phyloP scores from a whole-genome alignment of 2,888 invertebrate species.

The Deladenus siricidicola region DNA sequence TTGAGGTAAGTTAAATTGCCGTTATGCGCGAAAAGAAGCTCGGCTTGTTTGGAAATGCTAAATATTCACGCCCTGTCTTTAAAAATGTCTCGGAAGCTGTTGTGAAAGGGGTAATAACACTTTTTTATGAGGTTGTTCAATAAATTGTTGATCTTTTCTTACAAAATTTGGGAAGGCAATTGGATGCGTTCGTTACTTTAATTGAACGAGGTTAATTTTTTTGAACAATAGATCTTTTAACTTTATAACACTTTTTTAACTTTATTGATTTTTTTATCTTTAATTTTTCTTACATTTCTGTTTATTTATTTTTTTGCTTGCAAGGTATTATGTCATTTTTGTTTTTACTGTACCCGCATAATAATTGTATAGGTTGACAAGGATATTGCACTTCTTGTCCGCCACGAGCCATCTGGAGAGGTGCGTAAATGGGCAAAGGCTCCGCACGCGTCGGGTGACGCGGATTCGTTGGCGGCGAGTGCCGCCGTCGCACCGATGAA shows the following conservation, averaged over 20 bases:
- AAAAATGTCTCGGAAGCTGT: not conserved
- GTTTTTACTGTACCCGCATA: too few species aligned
- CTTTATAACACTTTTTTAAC: not conserved
- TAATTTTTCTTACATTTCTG: too few species aligned
- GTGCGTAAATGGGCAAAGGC: not conserved
- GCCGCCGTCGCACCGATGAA: not conserved
- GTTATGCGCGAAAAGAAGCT: not conserved
- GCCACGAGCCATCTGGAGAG: not conserved
- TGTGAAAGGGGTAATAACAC: not conserved
- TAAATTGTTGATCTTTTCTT: too few species aligned
- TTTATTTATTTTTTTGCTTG: too few species aligned
- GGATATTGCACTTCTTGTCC: not conserved
- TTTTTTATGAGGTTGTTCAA: too few species aligned
- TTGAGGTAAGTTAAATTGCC: too few species aligned
- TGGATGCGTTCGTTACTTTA: too few species aligned
- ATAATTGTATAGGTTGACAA: not conserved
- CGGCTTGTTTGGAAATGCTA: constrained; percentile 7
- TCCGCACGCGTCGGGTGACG: not conserved
- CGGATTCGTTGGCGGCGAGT: not conserved
- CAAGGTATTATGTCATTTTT: too few species aligned
- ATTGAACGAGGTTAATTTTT: too few species aligned
- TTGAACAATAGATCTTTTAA: too few species aligned
- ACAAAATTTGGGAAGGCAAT: too few species aligned
- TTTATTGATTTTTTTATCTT: not conserved
- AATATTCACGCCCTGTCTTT: constrained; percentile 5